Evolutionary conservation across 2,113 vertebrate genomes (phyloP).

Genomic region (Archocentrus centrarchus): DNA sequence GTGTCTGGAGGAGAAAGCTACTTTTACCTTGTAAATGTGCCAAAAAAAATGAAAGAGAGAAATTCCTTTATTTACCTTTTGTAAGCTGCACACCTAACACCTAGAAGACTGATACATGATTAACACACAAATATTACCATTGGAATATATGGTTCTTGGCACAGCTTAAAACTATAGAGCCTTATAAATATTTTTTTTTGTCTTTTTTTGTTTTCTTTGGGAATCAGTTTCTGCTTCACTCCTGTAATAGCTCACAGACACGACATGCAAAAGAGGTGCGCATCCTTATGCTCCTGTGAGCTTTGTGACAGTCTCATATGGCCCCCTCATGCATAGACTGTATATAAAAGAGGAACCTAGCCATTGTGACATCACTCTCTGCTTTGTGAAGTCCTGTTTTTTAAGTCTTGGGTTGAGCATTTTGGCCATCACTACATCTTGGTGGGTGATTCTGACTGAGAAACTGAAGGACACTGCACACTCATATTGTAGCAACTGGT

Average conservation of each 20-base stretch:
- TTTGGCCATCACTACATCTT: no score
- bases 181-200: background rate
- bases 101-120: background rate
- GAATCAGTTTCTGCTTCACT: background rate
- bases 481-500: no score
- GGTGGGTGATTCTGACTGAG: no score
- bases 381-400: no score
- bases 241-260: background rate
- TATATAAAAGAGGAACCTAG: no score
- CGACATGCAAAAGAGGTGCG: background rate
- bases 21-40: background rate
- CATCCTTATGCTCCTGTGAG: background rate
- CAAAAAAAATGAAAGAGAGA: background rate
- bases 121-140: background rate
- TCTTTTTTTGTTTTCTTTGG: background rate
- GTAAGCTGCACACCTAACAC: background rate
- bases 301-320: background rate
- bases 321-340: no score
- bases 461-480: no score
- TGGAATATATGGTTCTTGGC: accelerated
- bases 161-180: background rate
- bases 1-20: background rate
- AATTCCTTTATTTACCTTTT: background rate
- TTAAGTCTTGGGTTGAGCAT: no score
- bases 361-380: no score